Percentiles rank a stretch among this genome's conserved stretches.
Conservation (phyloP, 2,797 vertebrate species). For the Bradypodion ventrale region DNA sequence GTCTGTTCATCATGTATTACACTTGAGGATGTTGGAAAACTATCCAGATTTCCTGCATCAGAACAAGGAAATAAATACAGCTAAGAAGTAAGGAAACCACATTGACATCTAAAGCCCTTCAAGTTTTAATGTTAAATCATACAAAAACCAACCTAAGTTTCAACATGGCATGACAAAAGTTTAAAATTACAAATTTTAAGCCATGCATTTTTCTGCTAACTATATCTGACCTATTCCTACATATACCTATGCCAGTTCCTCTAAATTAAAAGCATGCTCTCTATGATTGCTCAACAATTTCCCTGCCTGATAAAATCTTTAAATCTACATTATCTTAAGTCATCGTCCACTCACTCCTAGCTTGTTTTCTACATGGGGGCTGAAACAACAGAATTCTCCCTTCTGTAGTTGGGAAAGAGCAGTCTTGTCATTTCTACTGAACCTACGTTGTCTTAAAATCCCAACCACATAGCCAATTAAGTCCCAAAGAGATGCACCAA, state of each 20-base stretch:
- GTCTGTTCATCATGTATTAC: conserved; percentile 86
- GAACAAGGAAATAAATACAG: conserved; percentile 26
- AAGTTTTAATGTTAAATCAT: background rate
- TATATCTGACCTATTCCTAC: background rate
- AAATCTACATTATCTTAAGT: background rate
- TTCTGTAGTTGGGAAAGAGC: background rate
- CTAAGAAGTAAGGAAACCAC: background rate
- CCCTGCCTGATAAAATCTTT: background rate
- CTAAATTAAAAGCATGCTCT: background rate
- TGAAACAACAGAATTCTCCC: background rate
- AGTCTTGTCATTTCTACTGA: background rate
- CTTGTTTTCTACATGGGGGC: background rate
- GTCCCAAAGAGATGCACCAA: background rate
- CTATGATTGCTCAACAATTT: background rate
- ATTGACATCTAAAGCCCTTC: background rate
- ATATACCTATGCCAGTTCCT: background rate
- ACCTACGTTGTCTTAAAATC: background rate
- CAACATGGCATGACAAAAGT: conserved; percentile 1
- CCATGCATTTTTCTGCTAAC: background rate
- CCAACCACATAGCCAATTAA: background rate
- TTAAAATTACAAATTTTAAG: background rate
- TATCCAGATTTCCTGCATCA: conserved; percentile 86
- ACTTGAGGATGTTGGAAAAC: conserved; percentile 82
- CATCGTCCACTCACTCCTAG: background rate
- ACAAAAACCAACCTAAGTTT: background rate